Evolutionary conservation across 2,113 vertebrate species (phyloP), one percentile per base, ranked within the genome.

Genomic region (Cyprinodon brontotheroides): DNA sequence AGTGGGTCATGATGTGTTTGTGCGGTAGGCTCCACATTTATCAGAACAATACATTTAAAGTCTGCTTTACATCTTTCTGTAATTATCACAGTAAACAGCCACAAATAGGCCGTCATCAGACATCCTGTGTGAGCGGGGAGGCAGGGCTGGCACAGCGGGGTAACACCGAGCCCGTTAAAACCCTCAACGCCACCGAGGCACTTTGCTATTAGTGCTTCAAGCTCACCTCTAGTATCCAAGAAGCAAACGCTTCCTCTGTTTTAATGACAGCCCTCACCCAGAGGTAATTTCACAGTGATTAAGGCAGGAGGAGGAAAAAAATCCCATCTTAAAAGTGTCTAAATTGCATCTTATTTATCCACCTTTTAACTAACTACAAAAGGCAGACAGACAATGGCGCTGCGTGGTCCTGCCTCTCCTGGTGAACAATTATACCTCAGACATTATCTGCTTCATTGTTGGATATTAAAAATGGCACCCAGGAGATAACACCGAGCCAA

Each of bases 341-440:
- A 93, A 95, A 95, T 94, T 94, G 92, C 93, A 94, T 94, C 93
- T 94, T 94, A 94, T 94, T 94, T 93, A 91, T 92, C 84, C 87
- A 88, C 92, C 92, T 93, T 94, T 95, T 94, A 93, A 94, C 92
- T 92, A 93, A 93, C 92, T 90, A 94, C 93, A 94, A 94, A 94
- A 93, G 91, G 84, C 81, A 89, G 75, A 64, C 86, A 77, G 85
- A 95, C 93, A 94, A 94, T 93, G 89, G 94, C 94, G 37, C 94
- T 68, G 93, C 93, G 47, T 94, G 94, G 87, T 88, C 91, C 94
- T 89, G 76, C 89, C 90, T 84, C 89, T 82, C 70, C 85, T 72
- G 74, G 80, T 74, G 91, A 92, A 91, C 91, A 92, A 95, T 94
- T 95, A 92, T 69, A 92, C 90, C 75, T 78, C 29, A 67, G 61